Percentiles rank a stretch among this genome's conserved stretches.
Evolutionary conservation across 2,113 vertebrate species (phyloP).

Genomic region (Melanerpes formicivorus): DNA sequence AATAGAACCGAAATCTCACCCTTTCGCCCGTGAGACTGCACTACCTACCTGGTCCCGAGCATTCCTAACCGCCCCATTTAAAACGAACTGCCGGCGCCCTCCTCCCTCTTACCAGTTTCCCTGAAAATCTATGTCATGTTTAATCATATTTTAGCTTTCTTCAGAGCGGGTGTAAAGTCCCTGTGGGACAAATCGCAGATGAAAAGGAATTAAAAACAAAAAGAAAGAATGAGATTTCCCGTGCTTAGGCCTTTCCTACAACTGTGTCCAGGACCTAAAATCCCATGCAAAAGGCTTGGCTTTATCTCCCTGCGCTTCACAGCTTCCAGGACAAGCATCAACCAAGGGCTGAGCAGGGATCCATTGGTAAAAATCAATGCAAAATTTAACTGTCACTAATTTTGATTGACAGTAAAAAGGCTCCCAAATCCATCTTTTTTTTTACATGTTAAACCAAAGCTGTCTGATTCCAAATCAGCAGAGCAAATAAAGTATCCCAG

Average conservation of each 20-base stretch:
- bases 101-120: neutral
- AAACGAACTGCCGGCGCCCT: neutral
- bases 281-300: neutral
- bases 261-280: neutral
- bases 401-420: slow-evolving; percentile 26
- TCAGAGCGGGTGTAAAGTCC: neutral
- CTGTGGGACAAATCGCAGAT: neutral
- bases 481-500: neutral
- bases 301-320: slow-evolving; percentile 24
- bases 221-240: neutral
- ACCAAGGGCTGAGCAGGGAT: neutral
- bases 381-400: neutral
- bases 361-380: neutral
- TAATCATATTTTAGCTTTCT: neutral
- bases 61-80: fast-evolving
- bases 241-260: neutral
- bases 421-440: neutral
- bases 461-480: neutral
- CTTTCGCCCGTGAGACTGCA: fast-evolving
- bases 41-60: neutral
- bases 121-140: neutral
- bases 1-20: neutral
- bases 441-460: neutral
- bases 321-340: neutral
- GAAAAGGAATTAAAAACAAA: neutral